Evolutionary conservation across 2,888 invertebrate species (phyloP).

Genomic region (Aethes cnicana): DNA sequence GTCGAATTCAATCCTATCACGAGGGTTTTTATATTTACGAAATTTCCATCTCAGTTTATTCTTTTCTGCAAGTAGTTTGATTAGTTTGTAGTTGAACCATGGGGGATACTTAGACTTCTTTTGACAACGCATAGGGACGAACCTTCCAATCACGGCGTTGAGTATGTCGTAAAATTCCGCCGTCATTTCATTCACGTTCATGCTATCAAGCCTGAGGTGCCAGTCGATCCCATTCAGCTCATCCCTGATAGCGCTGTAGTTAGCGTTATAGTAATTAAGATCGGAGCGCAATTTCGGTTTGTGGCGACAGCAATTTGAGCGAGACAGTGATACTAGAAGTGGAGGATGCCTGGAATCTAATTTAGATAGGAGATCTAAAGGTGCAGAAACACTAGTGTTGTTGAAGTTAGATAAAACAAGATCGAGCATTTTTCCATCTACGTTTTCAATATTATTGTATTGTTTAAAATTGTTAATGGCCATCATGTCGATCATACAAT

Average conservation of each 20-base stretch:
- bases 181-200: neutral
- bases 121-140: neutral
- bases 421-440: conserved; percentile 29
- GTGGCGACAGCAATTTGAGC: neutral
- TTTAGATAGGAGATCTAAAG: conserved; percentile 26
- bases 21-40: conserved; percentile 10
- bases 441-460: conserved; percentile 28
- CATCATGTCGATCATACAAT: conserved; percentile 33
- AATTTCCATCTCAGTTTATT: neutral
- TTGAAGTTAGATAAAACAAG: conserved; percentile 26
- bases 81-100: neutral
- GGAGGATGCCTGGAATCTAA: conserved; percentile 30
- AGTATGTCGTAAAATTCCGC: neutral
- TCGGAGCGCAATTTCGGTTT: neutral
- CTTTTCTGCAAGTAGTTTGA: neutral
- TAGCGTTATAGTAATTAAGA: neutral
- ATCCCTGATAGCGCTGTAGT: neutral
- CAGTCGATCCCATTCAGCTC: neutral
- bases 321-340: conserved; percentile 19
- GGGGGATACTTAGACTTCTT: neutral
- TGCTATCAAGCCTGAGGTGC: neutral
- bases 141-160: neutral
- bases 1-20: conserved; percentile 2
- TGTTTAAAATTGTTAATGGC: conserved; percentile 28
- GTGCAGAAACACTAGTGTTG: conserved; percentile 2